Evolutionary conservation across 92 coral and sea anemone species (phyloP), one percentile per base, ranked within the genome.

Genomic region (Siderastrea siderea): DNA sequence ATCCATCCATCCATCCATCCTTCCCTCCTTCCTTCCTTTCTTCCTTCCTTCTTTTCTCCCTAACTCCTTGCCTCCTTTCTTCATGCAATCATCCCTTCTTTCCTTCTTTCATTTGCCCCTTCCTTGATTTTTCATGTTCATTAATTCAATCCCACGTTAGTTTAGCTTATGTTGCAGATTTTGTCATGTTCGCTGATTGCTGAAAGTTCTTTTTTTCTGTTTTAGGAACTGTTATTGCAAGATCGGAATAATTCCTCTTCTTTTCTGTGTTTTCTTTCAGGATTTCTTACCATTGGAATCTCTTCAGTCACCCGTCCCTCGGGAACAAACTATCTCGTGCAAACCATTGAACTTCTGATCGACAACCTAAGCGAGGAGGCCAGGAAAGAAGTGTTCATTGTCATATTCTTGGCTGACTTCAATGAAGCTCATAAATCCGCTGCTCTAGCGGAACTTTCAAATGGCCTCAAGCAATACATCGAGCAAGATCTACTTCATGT

Each of bases 271-370:
- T 46, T 73, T 50, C 19, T 54, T 83, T 88, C 38, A 26, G 38
- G 84, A 45, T 90, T 80, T 69, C 68, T 90, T 60, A 45, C 93
- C 4, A 88, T 90, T 75, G 93, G 93, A 79, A 86, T 90, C 16
- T 75, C 93, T 3, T 84, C 90, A 71, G 74, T 90, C 69, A 69
- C 70, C 8, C 67, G 93, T 60, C 79, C 81, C 19, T 13, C 72
- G 0, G 78, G 52, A 47, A 17, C 68, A 4, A 19, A 44, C 65
- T 90, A 90, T 43, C 88, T 86, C 8, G n/a, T 54, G 7, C 46
- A 68, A 50, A 90, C 93, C 19, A 43, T 75, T 38, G 54, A 49
- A 7, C 70, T 81, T 53, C 59, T 90, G 62, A 44, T 86, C 6
- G 67, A 80, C n/a, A 80, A 84, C 45, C 44, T 81, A 8, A 86